A percentile compares a stretch with the other conserved stretches of the same genome.
Evolutionary conservation across 2,113 vertebrate genomes (phyloP).

Genomic region (Psittacara wagleri): DNA sequence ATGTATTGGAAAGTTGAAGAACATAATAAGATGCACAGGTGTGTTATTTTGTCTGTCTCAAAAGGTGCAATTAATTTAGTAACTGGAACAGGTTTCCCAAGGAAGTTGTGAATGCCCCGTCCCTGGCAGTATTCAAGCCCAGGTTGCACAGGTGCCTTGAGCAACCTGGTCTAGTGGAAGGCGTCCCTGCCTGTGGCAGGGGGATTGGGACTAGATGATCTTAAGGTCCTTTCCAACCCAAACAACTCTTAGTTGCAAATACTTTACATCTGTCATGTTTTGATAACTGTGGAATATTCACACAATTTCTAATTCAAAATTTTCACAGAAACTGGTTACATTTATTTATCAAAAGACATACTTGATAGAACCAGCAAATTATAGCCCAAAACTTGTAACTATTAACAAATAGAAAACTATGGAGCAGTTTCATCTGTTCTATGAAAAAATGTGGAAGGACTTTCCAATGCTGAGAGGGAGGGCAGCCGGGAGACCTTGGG

Average conservation of each 20-base stretch:
- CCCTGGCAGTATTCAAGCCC: neutral
- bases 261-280: neutral
- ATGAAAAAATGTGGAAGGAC: neutral
- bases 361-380: neutral
- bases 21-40: neutral
- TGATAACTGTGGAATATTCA: neutral
- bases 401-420: neutral
- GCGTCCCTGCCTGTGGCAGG: neutral
- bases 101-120: neutral
- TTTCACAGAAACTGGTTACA: accelerated
- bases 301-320: neutral
- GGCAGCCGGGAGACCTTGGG: neutral
- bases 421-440: neutral
- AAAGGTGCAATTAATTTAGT: neutral
- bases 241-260: neutral
- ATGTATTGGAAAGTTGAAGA: neutral
- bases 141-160: neutral
- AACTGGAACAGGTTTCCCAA: neutral
- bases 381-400: neutral
- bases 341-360: neutral
- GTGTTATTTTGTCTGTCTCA: neutral
- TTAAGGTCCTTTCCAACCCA: neutral
- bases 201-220: neutral
- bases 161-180: neutral
- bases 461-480: neutral